A percentile compares a stretch with the other conserved stretches of the same genome.
These are phyloP conservation scores for Myotis brandtii DNA, from an alignment of 2,113 vertebrate species.

Conservation along the genomic window DNA sequence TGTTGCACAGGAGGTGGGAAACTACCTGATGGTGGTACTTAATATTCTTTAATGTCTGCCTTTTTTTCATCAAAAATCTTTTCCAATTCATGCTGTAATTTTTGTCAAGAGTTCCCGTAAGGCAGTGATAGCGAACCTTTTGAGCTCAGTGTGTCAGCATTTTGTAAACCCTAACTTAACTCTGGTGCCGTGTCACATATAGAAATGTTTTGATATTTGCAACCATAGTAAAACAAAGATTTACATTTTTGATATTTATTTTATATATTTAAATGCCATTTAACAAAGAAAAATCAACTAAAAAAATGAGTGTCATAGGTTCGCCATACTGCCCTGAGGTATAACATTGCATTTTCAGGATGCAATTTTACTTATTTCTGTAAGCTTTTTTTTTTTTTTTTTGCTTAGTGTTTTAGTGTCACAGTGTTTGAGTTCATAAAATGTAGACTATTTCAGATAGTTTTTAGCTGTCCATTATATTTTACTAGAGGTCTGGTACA, in stretches of 20 bases:
- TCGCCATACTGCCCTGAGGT: neutral
- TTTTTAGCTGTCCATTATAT: constrained; percentile 35
- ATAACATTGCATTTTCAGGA: neutral
- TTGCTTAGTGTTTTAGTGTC: constrained; percentile 20
- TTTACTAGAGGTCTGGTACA: too few relatives aligned
- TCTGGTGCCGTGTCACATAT: too few relatives aligned
- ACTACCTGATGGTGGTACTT: neutral
- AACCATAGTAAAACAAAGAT: too few relatives aligned
- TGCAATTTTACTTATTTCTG: neutral
- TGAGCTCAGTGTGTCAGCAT: too few relatives aligned
- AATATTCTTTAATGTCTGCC: neutral
- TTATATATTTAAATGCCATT: too few relatives aligned
- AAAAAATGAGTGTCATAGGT: too few relatives aligned
- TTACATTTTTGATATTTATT: too few relatives aligned
- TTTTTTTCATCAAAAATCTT: neutral
- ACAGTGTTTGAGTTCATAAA: constrained; percentile 48
- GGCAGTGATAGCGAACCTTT: too few relatives aligned
- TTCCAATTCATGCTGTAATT: neutral
- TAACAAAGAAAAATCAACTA: too few relatives aligned
- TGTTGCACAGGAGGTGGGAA: neutral
- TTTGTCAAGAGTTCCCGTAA: neutral
- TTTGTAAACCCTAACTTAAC: too few relatives aligned
- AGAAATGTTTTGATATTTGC: too few relatives aligned
- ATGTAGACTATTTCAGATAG: constrained; percentile 26
- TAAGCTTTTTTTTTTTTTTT: neutral